These are phyloP conservation scores for Etheostoma nigrum DNA, from an alignment of 2,797 vertebrate species.

Conservation along the genomic window DNA sequence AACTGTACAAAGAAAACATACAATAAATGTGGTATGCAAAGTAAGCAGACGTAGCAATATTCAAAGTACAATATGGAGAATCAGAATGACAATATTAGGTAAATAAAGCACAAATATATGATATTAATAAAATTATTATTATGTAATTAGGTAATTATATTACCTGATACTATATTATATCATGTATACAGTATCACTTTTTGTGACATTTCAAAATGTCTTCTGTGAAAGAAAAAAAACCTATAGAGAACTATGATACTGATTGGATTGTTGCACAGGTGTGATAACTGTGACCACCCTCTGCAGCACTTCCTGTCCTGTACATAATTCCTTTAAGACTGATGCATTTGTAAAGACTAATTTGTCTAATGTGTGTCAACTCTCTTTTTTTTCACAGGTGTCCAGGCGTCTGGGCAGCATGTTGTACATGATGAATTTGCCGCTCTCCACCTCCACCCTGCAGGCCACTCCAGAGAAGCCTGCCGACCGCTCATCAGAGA, in stretches of 20 bases:
- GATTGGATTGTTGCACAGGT: neutral
- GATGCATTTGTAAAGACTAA: neutral
- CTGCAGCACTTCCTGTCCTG: neutral
- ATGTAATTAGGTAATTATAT: neutral
- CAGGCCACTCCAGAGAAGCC: conserved; percentile 85
- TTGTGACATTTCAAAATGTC: neutral
- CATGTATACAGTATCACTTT: neutral
- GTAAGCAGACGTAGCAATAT: neutral
- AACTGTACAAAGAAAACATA: neutral
- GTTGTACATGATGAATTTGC: conserved; percentile 91
- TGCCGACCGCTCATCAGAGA: conserved; percentile 84
- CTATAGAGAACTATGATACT: neutral
- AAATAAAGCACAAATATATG: neutral
- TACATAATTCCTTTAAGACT: neutral
- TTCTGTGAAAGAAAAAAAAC: neutral
- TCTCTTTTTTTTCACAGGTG: conserved; percentile 81
- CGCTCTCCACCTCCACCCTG: conserved; percentile 79
- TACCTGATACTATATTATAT: neutral
- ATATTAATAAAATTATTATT: neutral
- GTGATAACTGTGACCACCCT: neutral
- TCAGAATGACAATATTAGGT: neutral
- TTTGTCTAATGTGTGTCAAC: neutral
- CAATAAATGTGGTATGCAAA: neutral
- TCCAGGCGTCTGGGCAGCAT: conserved; percentile 89
- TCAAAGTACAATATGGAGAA: neutral